Base-by-base conservation (phyloP, 92 coral and sea anemone species). In the Actinostola sp. region DNA sequence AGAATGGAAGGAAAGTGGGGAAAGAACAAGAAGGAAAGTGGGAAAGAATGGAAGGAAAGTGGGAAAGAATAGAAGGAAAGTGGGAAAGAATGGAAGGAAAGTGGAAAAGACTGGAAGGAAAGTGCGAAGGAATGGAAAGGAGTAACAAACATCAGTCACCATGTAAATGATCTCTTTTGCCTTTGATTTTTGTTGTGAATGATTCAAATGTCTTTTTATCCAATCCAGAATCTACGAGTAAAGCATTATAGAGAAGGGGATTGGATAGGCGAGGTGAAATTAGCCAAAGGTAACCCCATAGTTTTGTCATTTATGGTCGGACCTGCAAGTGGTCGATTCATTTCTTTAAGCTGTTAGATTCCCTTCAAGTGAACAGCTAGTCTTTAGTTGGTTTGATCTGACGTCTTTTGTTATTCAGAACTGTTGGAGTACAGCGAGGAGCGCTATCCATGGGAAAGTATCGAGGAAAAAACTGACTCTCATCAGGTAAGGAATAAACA, bases 361-460 rank as follows among this genome's bases (percentile, higher is more conserved):
- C 14, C 7, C 45, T 7, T 7, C 45, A 39, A 39, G 7, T 14
- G 45, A 14, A 7, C 45, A 39, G 7, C 14, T 39, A 7, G 45
- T 14, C 45, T 7, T 26, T 38, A n/a, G n/a, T 39, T 39, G 45
- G 7, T 39, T 39, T 39, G 45, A 39, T 39, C 14, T 7, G 8
- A 39, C 19, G 1, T 59, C 16, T 33, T 25, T 20, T 8, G 27
- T 69, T 48, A 8, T 52, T 2, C 48, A 89, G 95, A 82, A 72
- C 67, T 89, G 72, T 62, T 89, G 31, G 95, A 89, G 75, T 89
- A 89, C 83, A 89, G 86, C 29, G 91, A 85, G 21, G 95, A 85
- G 62, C 46, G 91, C 19, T 78, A 79, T 61, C 95, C 91, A 11
- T 85, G 95, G 95, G 95, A 89, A 82, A 70, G 91, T 44, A 72